Conservation (phyloP, 2,113 vertebrate species). For the Theristicus caerulescens region DNA sequence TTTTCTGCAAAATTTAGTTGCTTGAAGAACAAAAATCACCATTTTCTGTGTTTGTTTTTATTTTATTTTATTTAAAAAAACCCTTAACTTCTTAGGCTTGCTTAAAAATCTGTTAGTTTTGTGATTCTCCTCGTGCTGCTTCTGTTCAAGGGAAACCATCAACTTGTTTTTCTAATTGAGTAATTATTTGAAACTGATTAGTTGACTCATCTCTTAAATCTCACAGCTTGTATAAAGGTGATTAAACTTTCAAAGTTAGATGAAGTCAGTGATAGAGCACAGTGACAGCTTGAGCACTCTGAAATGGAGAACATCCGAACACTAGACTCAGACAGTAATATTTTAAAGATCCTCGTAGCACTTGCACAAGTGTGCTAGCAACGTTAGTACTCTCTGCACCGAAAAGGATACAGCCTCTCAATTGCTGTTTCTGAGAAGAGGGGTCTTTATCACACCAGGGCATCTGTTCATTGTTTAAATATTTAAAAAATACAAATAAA, state of each 20-base stretch:
- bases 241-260: constrained; percentile 47
- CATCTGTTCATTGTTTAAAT: not conserved
- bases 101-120: not conserved
- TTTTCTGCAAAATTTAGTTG: not conserved
- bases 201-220: constrained; percentile 43
- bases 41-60: not conserved
- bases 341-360: not conserved
- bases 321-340: not conserved
- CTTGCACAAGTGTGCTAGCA: not conserved
- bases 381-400: not conserved
- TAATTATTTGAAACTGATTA: constrained; percentile 60
- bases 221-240: constrained; percentile 48
- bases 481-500: not conserved
- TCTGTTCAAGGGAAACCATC: constrained; percentile 18
- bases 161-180: constrained; percentile 37
- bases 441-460: not conserved
- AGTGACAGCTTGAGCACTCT: not conserved
- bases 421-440: not conserved
- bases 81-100: not conserved
- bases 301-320: not conserved
- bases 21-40: fast-evolving
- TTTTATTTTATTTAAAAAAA: not conserved
- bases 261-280: not conserved
- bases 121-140: not conserved
- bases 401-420: not conserved